A percentile compares a stretch with the other conserved stretches of the same genome.
Conservation (phyloP, 1,140 invertebrate species). For the Eubasilissa regina region DNA sequence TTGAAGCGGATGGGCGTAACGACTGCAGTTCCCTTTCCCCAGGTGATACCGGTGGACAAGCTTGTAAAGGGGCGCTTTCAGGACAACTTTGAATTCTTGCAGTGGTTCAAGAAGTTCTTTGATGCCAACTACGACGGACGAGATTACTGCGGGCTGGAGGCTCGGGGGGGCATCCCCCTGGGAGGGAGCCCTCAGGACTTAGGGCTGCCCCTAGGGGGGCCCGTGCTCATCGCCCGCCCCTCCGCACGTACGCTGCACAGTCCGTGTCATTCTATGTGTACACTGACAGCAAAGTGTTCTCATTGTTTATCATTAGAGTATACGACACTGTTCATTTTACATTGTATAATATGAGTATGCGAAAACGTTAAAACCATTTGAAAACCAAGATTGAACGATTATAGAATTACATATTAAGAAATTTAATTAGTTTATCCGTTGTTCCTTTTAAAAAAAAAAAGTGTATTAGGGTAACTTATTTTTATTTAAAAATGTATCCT, state of each 20-base stretch:
- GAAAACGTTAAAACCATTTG: no score
- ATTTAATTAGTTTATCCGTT: no score
- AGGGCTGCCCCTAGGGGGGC: constrained; percentile 60
- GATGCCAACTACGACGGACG: constrained; percentile 98
- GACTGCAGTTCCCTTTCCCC: constrained; percentile 51
- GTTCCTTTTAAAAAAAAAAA: no score
- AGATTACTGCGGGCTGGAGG: constrained; percentile 93
- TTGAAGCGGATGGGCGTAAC: no score
- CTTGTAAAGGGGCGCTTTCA: constrained; percentile 98
- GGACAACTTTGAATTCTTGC: constrained; percentile 99
- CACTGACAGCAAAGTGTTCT: background rate
- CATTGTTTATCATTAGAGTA: no score
- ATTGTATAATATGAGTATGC: no score
- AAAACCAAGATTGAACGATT: no score
- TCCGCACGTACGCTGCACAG: constrained; percentile 68
- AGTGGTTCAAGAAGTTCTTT: constrained; percentile 99
- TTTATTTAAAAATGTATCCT: no score
- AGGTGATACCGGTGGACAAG: constrained; percentile 98
- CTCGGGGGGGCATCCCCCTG: constrained; percentile 74
- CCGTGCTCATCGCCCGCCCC: constrained; percentile 61
- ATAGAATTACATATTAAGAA: no score
- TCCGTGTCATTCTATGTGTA: background rate
- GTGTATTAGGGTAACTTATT: no score
- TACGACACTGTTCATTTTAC: no score
- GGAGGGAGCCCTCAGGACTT: constrained; percentile 67